Base-by-base conservation (phyloP, 2,888 invertebrate species). In the Lasioglossum calceatum region DNA sequence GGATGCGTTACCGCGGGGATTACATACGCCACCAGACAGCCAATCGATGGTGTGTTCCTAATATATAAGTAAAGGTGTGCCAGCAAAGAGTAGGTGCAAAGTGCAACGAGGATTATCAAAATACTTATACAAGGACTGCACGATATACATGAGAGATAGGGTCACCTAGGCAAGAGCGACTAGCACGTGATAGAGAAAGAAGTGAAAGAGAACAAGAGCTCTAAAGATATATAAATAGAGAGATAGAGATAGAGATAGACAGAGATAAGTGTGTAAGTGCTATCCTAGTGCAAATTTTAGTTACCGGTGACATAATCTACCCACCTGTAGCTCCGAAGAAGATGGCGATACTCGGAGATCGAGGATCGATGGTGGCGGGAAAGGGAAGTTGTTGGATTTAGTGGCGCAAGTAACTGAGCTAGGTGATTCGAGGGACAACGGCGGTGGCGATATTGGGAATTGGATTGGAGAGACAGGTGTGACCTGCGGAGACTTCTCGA, bases 401-500 rank as follows among this genome's bases (percentile, higher is more conserved):
- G 83, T 85, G 78, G 82, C 85, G 75, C 88, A 92, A 47, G 91
- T 91, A 95, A 95, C 86, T 95, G 96, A 92, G 95, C 96, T 86
- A 95, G 96, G 92, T 96, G 96, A 93, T 94, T 95, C 94, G 96
- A 96, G 87, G 96, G 97, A 96, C 95, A 97, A 94, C 96, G 97
- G 95, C 96, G 96, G 96, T 96, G 97, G 95, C 96, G 96, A 96
- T 95, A 96, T 92, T 95, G 96, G 95, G 96, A 96, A 95, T 61
- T 88, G 93, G 87, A 93, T 94, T 77, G 94, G 94, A 85, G 94
- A 94, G 82, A 92, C 91, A 54, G 91, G 91, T 81, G 95, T 96
- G 95, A 96, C 87, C 71, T 91, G 92, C 80, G 91, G 93, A 89
- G 81, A 85, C 88, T 90, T 90, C 84, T 91, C 92, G 83, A 86